phyloP scores from a whole-genome alignment of 2,888 invertebrate genomes.

The Caenorhabditis macrosperma region DNA sequence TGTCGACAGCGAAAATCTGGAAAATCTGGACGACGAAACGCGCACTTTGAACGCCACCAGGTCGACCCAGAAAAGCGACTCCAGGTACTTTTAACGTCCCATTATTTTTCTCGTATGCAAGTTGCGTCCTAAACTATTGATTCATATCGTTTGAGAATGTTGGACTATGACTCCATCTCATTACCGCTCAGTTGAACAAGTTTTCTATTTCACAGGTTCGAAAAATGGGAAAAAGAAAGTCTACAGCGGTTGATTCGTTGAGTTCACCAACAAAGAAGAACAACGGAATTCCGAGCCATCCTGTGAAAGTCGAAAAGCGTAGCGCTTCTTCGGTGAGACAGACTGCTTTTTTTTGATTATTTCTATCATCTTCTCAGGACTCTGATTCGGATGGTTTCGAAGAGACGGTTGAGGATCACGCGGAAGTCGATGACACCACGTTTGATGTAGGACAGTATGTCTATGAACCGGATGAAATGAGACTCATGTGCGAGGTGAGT shows the following conservation, averaged over 20 bases:
- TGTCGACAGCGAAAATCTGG: too few relatives aligned
- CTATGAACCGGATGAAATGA: slow-evolving; percentile 37
- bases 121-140: too few relatives aligned
- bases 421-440: slow-evolving; percentile 2
- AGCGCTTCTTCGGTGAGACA: slow-evolving; percentile 13
- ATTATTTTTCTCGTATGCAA: too few relatives aligned
- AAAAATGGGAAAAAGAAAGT: slow-evolving; percentile 25
- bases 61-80: too few relatives aligned
- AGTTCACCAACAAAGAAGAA: neutral
- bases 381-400: slow-evolving; percentile 30
- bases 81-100: too few relatives aligned
- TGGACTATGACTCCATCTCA: too few relatives aligned
- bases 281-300: neutral
- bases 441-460: neutral
- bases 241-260: neutral
- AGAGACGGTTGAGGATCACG: neutral
- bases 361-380: slow-evolving; percentile 36
- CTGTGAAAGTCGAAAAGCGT: neutral
- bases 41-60: too few relatives aligned
- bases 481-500: slow-evolving; percentile 4
- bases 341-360: neutral
- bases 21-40: too few relatives aligned
- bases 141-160: too few relatives aligned
- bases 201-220: too few relatives aligned
- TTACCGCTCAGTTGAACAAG: too few relatives aligned